Percentiles rank a stretch among this genome's conserved stretches.
Conservation (phyloP, 2,888 invertebrate genomes). For the Phaonia tiefii region DNA sequence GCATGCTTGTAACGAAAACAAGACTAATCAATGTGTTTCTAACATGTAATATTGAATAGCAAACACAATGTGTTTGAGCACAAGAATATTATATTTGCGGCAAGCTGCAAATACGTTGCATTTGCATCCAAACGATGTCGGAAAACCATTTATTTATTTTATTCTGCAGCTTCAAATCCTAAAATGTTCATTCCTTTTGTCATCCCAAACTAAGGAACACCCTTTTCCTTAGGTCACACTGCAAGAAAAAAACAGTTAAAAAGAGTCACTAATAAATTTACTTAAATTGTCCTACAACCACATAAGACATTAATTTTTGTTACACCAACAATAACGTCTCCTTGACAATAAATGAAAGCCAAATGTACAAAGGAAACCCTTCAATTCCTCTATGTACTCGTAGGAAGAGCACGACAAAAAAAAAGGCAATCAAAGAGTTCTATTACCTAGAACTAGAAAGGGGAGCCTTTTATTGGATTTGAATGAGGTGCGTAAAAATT, state of each 20-base stretch:
- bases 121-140: too few relatives aligned
- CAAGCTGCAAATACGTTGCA: too few relatives aligned
- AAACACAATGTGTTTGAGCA: too few relatives aligned
- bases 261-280: constrained; percentile 64
- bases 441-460: background rate
- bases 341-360: background rate
- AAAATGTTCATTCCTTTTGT: background rate
- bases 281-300: constrained; percentile 64
- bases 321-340: constrained; percentile 52
- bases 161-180: too few relatives aligned
- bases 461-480: constrained; percentile 28
- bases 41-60: too few relatives aligned
- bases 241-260: constrained; percentile 28
- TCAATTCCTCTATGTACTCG: background rate
- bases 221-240: background rate
- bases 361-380: constrained; percentile 16
- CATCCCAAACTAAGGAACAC: constrained; percentile 3
- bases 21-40: too few relatives aligned
- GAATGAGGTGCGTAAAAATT: constrained; percentile 48
- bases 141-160: too few relatives aligned
- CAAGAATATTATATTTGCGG: too few relatives aligned
- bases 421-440: background rate
- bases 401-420: background rate
- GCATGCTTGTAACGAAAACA: too few relatives aligned
- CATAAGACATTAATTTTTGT: constrained; percentile 62